Base-by-base conservation (phyloP, 2,113 vertebrate species). In the Ceratotherium simum region DNA sequence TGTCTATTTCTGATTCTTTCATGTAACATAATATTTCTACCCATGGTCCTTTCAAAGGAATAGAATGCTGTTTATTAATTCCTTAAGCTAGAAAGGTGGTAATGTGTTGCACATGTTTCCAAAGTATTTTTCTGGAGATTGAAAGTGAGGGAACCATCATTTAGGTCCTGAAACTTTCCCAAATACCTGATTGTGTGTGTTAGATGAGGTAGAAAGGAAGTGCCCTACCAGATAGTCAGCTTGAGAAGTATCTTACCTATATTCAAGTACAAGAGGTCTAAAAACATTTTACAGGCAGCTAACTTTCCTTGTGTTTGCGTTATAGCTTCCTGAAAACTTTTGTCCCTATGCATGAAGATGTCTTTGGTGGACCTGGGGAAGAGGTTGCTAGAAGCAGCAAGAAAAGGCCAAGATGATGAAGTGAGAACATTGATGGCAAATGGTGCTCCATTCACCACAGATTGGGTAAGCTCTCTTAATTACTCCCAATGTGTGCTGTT, bases 301-400 rank as follows among this genome's bases (percentile, higher is more conserved):
- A 54, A 54, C 51, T 70, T 70, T 60, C 46, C 51, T 86, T 91
- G n/a, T 73, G 56, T 86, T 92, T 95, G 48, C 82, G 72, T 96
- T 95, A 31, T 81, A 98, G 98, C 76, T 96, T 83, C 91, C 62
- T 12, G 92, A 82, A 65, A 70, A 83, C 14, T 4, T 94, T 23
- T 18, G 72, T 83, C 98, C 97, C 97, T 98, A 96, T 98, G 98
- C 46, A 4, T 80, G 54, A 98, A 99, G 99, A 99, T 99, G 99
- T 99, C 99, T 39, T 96, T 99, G 97, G 99, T 99, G 98, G 99
- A 99, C 97, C 98, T 99, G 67, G 99, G 99, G 96, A 99, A 99
- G 99, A 99, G 99, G 94, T 97, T 99, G 97, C 98, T 99, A 73
- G 99, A 99, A 95, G 99, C 99, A 0, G 99, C 99, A 54, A 99